phyloP scores from a whole-genome alignment of 2,888 invertebrate genomes.

The Nephrocerus scutellatus region DNA sequence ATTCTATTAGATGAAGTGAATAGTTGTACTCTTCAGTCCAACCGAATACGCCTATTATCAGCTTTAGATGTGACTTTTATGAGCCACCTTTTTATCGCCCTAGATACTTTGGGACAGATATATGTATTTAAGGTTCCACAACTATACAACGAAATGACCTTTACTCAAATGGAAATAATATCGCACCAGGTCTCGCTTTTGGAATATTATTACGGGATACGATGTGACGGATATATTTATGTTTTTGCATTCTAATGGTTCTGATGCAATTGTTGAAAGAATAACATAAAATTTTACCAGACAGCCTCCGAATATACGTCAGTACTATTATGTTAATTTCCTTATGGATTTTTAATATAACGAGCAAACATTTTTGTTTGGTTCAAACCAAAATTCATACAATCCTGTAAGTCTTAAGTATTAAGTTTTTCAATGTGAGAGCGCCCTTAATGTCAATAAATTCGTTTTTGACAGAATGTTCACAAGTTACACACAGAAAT shows the following conservation, averaged over 20 bases:
- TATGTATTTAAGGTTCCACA: slow-evolving; percentile 66
- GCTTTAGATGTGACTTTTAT: slow-evolving; percentile 67
- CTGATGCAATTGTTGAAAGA: slow-evolving; percentile 78
- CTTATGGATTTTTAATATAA: no score
- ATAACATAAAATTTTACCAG: slow-evolving; percentile 80
- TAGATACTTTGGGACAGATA: slow-evolving; percentile 75
- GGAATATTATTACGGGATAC: slow-evolving; percentile 75
- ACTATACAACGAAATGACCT: slow-evolving; percentile 51
- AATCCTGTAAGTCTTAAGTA: no score
- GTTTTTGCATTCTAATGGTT: slow-evolving; percentile 65
- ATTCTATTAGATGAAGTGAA: no score
- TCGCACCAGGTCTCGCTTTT: slow-evolving; percentile 66
- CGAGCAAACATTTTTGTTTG: no score
- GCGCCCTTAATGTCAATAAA: no score
- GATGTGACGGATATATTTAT: slow-evolving; percentile 84
- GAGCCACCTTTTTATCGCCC: slow-evolving; percentile 64
- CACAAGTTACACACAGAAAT: no score
- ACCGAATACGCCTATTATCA: no score
- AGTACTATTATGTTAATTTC: slow-evolving; percentile 77
- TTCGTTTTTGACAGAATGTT: no score
- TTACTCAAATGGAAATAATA: slow-evolving; percentile 32
- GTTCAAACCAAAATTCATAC: no score
- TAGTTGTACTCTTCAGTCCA: no score
- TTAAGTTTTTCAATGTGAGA: no score
- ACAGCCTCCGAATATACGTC: slow-evolving; percentile 73